Conservation (phyloP, 2,113 vertebrate genomes). For the Phaethon lepturus region DNA sequence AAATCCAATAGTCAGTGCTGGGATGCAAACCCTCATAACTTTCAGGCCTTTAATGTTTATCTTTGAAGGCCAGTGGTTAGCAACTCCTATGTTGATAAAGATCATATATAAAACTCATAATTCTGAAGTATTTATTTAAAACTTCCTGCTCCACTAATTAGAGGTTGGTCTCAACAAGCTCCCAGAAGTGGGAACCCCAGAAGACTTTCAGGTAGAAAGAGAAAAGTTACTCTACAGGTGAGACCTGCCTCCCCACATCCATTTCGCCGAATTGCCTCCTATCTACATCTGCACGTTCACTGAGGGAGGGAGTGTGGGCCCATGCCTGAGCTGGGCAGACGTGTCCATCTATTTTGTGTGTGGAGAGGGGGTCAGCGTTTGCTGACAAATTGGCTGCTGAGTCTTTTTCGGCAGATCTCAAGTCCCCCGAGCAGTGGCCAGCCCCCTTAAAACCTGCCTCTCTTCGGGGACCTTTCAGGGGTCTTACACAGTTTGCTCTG, state of each 20-base stretch:
- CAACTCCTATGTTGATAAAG: not conserved
- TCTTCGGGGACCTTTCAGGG: not conserved
- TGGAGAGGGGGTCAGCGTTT: not conserved
- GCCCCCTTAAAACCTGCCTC: not conserved
- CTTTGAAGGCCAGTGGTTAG: not conserved
- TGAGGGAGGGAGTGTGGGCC: not conserved
- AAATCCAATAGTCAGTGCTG: not conserved
- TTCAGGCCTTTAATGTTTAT: not conserved
- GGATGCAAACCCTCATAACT: not conserved
- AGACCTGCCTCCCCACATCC: not conserved
- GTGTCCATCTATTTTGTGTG: not conserved
- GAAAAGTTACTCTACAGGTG: not conserved
- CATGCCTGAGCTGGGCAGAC: not conserved
- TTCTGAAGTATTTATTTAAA: not conserved
- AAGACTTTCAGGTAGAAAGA: not conserved
- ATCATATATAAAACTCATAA: not conserved
- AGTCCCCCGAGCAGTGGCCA: not conserved
- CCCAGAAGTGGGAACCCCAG: not conserved
- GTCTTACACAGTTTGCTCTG: accelerated
- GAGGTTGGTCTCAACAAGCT: not conserved
- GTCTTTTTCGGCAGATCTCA: not conserved
- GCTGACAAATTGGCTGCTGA: not conserved
- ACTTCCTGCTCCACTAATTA: not conserved
- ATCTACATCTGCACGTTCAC: not conserved
- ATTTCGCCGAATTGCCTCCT: not conserved